phyloP scores from a whole-genome alignment of 2,888 invertebrate species.

The Synergus gifuensis region DNA sequence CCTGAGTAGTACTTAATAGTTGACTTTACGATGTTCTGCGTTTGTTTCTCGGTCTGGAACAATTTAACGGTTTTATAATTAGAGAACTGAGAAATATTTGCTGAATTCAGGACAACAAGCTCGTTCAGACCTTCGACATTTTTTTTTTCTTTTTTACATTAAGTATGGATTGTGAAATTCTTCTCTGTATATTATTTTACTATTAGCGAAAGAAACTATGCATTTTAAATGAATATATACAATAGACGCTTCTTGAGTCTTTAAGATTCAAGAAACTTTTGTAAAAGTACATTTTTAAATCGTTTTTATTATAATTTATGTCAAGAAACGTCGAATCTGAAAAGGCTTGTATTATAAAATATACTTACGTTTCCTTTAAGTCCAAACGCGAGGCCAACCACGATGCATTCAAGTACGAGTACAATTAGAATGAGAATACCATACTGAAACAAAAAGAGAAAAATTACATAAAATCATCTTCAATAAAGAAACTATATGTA shows the following conservation, averaged over 20 bases:
- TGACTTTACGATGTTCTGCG: constrained; percentile 81
- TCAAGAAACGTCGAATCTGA: no score
- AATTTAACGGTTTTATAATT: constrained; percentile 1
- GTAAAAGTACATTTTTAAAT: not conserved
- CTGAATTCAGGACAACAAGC: not conserved
- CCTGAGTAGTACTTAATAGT: constrained; percentile 82
- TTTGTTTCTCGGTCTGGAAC: constrained; percentile 81
- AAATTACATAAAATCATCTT: no score
- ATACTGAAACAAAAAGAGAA: constrained; percentile 80
- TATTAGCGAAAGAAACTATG: not conserved
- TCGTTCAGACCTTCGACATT: not conserved
- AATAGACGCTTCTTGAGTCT: not conserved
- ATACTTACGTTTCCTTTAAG: constrained; percentile 82
- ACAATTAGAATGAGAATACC: constrained; percentile 83
- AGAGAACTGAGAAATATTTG: not conserved
- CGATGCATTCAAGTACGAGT: constrained; percentile 83
- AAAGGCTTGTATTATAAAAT: not conserved
- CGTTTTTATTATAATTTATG: not conserved
- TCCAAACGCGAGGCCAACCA: constrained; percentile 83
- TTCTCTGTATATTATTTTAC: not conserved
- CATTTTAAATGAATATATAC: no score
- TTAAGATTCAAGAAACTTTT: not conserved
- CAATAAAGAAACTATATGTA: constrained; percentile 2
- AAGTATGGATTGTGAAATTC: not conserved
- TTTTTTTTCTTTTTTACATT: not conserved